These are phyloP conservation scores for Drosophila prosaltans DNA, from an alignment of 1,140 invertebrate genomes.

Conservation along the genomic window DNA sequence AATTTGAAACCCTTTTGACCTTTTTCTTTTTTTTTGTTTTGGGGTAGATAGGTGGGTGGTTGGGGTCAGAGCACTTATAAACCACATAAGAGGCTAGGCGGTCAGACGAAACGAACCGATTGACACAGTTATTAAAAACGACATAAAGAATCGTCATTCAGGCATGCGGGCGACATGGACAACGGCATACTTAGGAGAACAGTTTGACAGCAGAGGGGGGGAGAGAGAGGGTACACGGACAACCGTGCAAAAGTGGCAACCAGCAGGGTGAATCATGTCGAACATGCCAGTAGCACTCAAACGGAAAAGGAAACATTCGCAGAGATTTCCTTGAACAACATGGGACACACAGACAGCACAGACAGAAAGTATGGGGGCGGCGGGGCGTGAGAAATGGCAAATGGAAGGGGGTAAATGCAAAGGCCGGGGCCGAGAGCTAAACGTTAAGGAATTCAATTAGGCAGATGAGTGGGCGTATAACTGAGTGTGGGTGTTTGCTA, in stretches of 20 bases:
- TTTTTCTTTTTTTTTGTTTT: neutral
- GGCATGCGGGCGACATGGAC: slow-evolving; percentile 65
- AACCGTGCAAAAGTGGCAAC: slow-evolving; percentile 68
- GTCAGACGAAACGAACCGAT: slow-evolving; percentile 17
- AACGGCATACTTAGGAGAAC: slow-evolving; percentile 73
- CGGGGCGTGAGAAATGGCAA: neutral
- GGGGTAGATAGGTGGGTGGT: neutral
- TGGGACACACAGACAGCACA: slow-evolving; percentile 2
- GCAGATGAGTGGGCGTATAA: slow-evolving; percentile 68
- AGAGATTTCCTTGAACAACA: slow-evolving; percentile 67
- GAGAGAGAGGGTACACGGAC: slow-evolving; percentile 39
- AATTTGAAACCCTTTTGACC: slow-evolving; percentile 7
- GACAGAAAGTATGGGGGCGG: neutral
- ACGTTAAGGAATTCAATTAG: slow-evolving; percentile 79
- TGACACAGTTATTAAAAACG: slow-evolving; percentile 77
- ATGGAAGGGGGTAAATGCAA: neutral
- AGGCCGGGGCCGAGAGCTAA: slow-evolving; percentile 5
- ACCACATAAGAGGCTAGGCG: neutral
- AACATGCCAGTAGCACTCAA: slow-evolving; percentile 63
- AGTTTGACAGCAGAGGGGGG: slow-evolving; percentile 53
- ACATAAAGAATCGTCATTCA: slow-evolving; percentile 61
- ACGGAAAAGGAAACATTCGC: slow-evolving; percentile 73
- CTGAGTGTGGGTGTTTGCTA: neutral
- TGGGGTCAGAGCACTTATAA: slow-evolving; percentile 10
- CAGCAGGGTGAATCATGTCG: slow-evolving; percentile 51